Conservation (phyloP, 2,113 vertebrate species). For the Pelodiscus sinensis region DNA sequence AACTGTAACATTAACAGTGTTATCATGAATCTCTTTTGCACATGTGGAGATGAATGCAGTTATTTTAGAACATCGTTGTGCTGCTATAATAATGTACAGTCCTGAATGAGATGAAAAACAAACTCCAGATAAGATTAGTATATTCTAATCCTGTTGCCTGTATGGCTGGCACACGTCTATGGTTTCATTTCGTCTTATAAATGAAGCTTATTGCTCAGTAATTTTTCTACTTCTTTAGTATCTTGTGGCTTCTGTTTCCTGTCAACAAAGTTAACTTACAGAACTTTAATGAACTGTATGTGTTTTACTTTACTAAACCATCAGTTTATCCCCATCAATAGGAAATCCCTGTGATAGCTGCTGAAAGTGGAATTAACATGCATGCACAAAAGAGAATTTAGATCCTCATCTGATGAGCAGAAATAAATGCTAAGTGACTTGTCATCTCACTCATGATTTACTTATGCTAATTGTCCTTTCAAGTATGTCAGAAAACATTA, state of each 20-base stretch:
- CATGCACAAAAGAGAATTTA: slow-evolving; percentile 14
- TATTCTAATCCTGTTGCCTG: background rate
- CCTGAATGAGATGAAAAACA: slow-evolving; percentile 6
- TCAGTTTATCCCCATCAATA: background rate
- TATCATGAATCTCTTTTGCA: slow-evolving; percentile 79
- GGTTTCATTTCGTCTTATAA: slow-evolving; percentile 2
- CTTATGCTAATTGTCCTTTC: slow-evolving; percentile 78
- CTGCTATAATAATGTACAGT: background rate
- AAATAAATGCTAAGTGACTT: slow-evolving; percentile 70
- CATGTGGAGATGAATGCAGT: background rate
- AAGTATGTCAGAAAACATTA: slow-evolving; percentile 76
- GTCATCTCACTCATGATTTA: slow-evolving; percentile 78
- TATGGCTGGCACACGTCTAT: background rate
- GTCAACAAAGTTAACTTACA: slow-evolving; percentile 23
- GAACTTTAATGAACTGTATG: slow-evolving; percentile 8
- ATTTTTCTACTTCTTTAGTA: background rate
- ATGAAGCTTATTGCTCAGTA: background rate
- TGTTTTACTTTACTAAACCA: background rate
- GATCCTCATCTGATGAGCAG: slow-evolving; percentile 58
- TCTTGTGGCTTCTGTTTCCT: slow-evolving; percentile 41
- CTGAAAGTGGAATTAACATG: slow-evolving; percentile 23
- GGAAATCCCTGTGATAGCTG: background rate
- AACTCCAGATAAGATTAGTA: background rate
- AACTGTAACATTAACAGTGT: slow-evolving; percentile 82
- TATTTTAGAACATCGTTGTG: slow-evolving; percentile 17